Evolutionary conservation across 2,113 vertebrate genomes (phyloP).

Genomic region (Leptobrachium leishanense): DNA sequence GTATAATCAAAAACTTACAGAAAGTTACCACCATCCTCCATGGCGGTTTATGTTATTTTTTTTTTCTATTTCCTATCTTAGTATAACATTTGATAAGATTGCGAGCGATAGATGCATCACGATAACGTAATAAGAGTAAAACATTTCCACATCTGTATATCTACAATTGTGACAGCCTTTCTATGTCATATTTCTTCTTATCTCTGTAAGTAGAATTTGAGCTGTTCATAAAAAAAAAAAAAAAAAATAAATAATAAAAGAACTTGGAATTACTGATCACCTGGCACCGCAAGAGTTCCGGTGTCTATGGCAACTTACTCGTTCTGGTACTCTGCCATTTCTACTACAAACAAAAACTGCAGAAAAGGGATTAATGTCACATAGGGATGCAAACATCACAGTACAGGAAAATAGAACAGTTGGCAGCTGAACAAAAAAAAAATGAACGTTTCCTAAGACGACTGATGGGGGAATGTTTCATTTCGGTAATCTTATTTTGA

Average conservation of each 20-base stretch:
- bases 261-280: conserved; percentile 25
- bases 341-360: conserved; percentile 38
- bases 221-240: neutral
- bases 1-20: no score
- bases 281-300: conserved; percentile 24
- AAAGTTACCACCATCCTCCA: no score
- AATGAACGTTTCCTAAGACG: conserved; percentile 26
- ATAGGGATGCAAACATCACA: conserved; percentile 41
- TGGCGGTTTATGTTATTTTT: no score
- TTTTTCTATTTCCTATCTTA: no score
- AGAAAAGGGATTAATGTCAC: conserved; percentile 44
- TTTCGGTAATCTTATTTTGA: conserved; percentile 16
- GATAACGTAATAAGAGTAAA: neutral
- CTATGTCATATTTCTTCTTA: conserved; percentile 1
- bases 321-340: conserved; percentile 26
- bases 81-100: neutral
- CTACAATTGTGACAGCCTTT: no score
- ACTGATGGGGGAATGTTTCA: conserved; percentile 19
- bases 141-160: neutral
- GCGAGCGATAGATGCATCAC: neutral
- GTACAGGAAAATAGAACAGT: conserved; percentile 29
- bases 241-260: conserved; percentile 5
- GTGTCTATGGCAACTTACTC: conserved; percentile 42
- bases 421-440: conserved; percentile 26
- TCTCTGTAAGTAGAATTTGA: neutral